A percentile compares a stretch with the other conserved stretches of the same genome.
phyloP scores from a whole-genome alignment of 2,888 invertebrate genomes.

The Dryococelus australis region DNA sequence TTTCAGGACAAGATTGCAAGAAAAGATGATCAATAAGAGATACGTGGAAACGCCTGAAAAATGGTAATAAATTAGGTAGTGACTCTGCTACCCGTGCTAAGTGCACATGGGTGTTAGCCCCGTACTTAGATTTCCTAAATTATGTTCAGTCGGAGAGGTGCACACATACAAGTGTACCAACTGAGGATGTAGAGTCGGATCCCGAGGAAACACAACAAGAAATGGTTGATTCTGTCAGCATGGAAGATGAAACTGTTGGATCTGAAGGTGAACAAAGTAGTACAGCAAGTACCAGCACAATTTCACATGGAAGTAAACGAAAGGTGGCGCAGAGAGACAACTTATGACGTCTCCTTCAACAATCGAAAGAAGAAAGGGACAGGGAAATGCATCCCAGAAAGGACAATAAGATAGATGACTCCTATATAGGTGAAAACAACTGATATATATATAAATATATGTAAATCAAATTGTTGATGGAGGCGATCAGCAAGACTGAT shows the following conservation, averaged over 20 bases:
- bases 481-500: neutral
- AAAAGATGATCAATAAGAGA: slow-evolving; percentile 12
- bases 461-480: too few relatives aligned
- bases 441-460: too few relatives aligned
- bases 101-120: neutral
- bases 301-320: neutral
- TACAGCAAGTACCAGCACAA: neutral
- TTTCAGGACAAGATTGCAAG: neutral
- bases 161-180: neutral
- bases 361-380: slow-evolving; percentile 18
- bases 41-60: slow-evolving; percentile 12
- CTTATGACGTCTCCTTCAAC: neutral
- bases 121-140: neutral
- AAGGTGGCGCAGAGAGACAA: neutral
- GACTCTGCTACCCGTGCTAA: neutral
- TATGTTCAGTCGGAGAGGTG: neutral
- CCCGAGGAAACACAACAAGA: too few relatives aligned
- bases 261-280: slow-evolving; percentile 4
- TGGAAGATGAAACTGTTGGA: slow-evolving; percentile 3
- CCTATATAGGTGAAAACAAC: too few relatives aligned
- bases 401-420: too few relatives aligned
- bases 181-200: neutral
- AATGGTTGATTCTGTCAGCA: neutral
- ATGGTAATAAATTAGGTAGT: neutral
- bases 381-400: too few relatives aligned